Evolutionary conservation across 2,888 invertebrate species (phyloP), one percentile per base, ranked within the genome.

Genomic region (Drosophila atroscutellata): DNA sequence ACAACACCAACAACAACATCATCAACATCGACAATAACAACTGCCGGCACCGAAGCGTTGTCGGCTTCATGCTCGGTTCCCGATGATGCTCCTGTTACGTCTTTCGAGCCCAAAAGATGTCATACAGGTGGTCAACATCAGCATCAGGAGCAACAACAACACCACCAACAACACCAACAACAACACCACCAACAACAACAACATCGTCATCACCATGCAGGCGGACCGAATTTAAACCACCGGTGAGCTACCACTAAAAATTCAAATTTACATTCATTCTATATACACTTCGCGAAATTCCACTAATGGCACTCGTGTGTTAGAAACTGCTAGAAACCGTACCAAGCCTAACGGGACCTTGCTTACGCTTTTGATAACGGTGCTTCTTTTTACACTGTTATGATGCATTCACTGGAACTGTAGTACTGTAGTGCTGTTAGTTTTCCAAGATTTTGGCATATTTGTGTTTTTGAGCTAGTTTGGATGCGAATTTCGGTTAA

Each of bases 121-220:
- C 59, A 55, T 50, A 75, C 77, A 78, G 76, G 66, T 76, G 76
- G 75, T 54, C 66, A 60, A n/a, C 18, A 64, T 13, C 71, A 64
- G 42, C 59, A 60, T 50, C 63, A 59, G 11, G 45, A 24, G 24
- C 15, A 24, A 24, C 45, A 39, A 9, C 18, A 66, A 47, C 66
- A 71, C 30, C 42, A 68, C 24, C 61, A 58, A 32, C 28, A 30
- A 0, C 30, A n/a, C n/a, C n/a, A n/a, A n/a, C n/a, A 71, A 11
- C 55, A 68, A 11, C 39, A 67, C 32, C 68, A 72, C 45, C 47
- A 65, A 34, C 36, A 62, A 45, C 68, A 72, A 54, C 34, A 61
- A 34, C 32, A 62, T 24, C 13, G 45, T 2, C 24, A 59, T 3
- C 34, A 56, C 11, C 52, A 52, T 32, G 7, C 32, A 54, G 51